These are phyloP conservation scores for Eudasyphora cyanicolor DNA, from an alignment of 2,888 invertebrate species.

Conservation along the genomic window DNA sequence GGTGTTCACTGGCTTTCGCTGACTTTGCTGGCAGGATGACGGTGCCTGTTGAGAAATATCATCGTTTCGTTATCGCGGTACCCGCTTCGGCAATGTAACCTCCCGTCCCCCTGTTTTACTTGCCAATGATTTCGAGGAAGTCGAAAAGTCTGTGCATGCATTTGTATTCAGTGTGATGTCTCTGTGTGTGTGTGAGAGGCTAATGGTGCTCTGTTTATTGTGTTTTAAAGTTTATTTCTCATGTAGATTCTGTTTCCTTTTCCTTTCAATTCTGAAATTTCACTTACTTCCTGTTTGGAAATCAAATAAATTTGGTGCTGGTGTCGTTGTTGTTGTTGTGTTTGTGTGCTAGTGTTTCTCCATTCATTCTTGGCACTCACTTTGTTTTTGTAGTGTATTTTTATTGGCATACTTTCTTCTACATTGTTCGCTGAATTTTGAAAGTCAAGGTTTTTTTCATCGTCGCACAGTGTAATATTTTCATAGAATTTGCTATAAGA, in stretches of 20 bases:
- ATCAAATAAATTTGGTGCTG: constrained; percentile 14
- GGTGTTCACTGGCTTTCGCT: neutral
- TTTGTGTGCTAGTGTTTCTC: neutral
- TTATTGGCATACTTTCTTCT: neutral
- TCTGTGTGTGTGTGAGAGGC: neutral
- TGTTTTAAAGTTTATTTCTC: constrained; percentile 20
- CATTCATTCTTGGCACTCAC: neutral
- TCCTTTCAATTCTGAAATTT: constrained; percentile 27
- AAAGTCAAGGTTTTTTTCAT: constrained; percentile 20
- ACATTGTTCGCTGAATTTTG: neutral
- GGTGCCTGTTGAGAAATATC: constrained; percentile 9
- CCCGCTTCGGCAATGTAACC: neutral
- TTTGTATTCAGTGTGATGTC: neutral
- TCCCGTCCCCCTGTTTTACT: neutral
- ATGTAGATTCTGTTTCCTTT: constrained; percentile 24
- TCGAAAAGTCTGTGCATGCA: neutral
- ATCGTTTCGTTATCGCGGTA: neutral
- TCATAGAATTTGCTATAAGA: neutral
- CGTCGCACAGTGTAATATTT: neutral
- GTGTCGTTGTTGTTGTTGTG: no score
- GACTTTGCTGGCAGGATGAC: neutral
- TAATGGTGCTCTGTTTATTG: neutral
- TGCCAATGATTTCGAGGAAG: neutral
- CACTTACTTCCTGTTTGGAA: constrained; percentile 24
- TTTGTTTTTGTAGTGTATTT: constrained; percentile 16